Conservation (phyloP, 2,113 vertebrate species). For the Apodemus speciosus region DNA sequence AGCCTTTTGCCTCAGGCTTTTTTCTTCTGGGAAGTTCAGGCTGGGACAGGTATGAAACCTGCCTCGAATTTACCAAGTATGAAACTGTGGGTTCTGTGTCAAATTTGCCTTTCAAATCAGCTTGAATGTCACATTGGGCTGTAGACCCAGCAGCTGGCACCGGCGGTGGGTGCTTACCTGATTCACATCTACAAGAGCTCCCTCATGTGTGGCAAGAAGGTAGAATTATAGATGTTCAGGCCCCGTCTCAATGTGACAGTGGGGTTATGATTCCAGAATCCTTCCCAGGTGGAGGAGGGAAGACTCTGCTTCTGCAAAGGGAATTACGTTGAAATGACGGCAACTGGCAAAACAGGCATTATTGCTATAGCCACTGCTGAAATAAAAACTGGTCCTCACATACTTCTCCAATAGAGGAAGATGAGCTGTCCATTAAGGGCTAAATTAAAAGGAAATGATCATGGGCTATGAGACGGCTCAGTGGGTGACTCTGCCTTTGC, state of each 20-base stretch:
- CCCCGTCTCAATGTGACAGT: neutral
- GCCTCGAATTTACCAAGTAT: slow-evolving; percentile 40
- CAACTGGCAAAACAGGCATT: slow-evolving; percentile 1
- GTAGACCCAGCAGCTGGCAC: neutral
- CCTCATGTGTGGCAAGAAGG: neutral
- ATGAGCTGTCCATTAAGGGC: neutral
- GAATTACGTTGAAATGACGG: slow-evolving; percentile 19
- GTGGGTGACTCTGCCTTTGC: no score
- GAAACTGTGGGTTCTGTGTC: neutral
- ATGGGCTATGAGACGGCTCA: neutral
- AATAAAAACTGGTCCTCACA: neutral
- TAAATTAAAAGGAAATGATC: slow-evolving; percentile 25
- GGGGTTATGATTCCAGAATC: neutral
- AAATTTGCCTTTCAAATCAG: slow-evolving; percentile 37
- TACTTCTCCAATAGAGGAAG: slow-evolving; percentile 41
- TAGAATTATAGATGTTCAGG: neutral
- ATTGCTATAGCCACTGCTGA: slow-evolving; percentile 53
- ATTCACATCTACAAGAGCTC: neutral
- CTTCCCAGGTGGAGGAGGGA: neutral
- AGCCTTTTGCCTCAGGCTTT: slow-evolving; percentile 44
- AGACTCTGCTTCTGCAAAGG: neutral
- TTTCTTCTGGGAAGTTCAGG: slow-evolving; percentile 29
- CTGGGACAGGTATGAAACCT: slow-evolving; percentile 17
- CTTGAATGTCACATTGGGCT: neutral
- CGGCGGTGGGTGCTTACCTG: neutral